A percentile compares a stretch with the other conserved stretches of the same genome.
Conservation (phyloP, 2,888 invertebrate genomes). For the Neoscelio sp. region DNA sequence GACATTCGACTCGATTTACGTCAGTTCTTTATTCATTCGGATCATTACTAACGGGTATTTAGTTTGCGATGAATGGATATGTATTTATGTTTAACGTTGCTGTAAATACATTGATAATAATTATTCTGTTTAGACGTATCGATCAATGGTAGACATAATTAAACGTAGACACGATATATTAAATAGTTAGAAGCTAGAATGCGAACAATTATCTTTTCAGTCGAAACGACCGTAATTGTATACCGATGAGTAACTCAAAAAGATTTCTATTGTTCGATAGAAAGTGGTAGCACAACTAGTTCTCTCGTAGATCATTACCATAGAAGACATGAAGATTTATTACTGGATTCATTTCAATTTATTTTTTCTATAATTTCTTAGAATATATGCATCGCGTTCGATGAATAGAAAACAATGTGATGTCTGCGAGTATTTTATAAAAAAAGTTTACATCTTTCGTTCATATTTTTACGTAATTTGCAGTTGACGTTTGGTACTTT, state of each 20-base stretch:
- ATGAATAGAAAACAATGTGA: slow-evolving; percentile 9
- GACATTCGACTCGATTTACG: no score
- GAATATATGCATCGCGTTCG: slow-evolving; percentile 11
- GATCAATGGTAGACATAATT: slow-evolving; percentile 27
- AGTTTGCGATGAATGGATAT: no score
- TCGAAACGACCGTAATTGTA: slow-evolving; percentile 15
- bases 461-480: slow-evolving; percentile 12
- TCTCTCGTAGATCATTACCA: slow-evolving; percentile 35
- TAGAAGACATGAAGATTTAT: slow-evolving; percentile 44
- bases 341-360: slow-evolving; percentile 37
- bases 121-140: no score
- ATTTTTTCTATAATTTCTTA: slow-evolving; percentile 18
- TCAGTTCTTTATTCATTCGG: background rate
- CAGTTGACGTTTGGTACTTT: slow-evolving; percentile 1
- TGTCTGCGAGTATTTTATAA: no score
- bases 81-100: background rate
- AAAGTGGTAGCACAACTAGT: slow-evolving; percentile 46
- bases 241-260: slow-evolving; percentile 45
- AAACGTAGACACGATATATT: slow-evolving; percentile 33
- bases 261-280: slow-evolving; percentile 58
- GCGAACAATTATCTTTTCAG: slow-evolving; percentile 28
- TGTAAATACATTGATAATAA: background rate
- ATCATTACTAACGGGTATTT: no score
- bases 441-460: background rate
- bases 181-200: slow-evolving; percentile 23